A percentile compares a stretch with the other conserved stretches of the same genome.
phyloP scores from a whole-genome alignment of 2,113 vertebrate genomes.

The Eptesicus fuscus region DNA sequence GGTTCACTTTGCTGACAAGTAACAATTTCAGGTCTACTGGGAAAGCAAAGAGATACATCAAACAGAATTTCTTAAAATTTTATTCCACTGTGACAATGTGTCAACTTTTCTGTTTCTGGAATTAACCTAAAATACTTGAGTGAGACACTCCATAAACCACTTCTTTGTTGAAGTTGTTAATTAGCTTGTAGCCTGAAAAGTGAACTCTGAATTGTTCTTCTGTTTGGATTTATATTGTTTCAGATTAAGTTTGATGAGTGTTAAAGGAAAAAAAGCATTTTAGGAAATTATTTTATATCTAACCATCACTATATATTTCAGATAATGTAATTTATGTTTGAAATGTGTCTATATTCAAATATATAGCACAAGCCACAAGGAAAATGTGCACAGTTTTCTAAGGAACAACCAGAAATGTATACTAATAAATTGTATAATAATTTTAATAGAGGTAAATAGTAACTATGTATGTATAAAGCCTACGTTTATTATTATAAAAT shows the following conservation, averaged over 20 bases:
- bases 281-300: slow-evolving; percentile 17
- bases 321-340: background rate
- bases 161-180: slow-evolving; percentile 56
- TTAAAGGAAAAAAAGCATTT: background rate
- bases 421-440: background rate
- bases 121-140: slow-evolving; percentile 47
- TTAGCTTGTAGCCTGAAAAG: slow-evolving; percentile 49
- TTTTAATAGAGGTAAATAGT: slow-evolving; percentile 2
- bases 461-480: background rate
- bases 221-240: slow-evolving; percentile 52
- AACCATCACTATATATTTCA: background rate
- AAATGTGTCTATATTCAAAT: background rate
- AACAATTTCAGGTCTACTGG: slow-evolving; percentile 19
- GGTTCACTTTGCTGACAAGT: slow-evolving; percentile 55
- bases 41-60: slow-evolving; percentile 13
- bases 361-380: background rate
- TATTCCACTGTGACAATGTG: background rate
- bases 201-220: slow-evolving; percentile 50
- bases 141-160: slow-evolving; percentile 32
- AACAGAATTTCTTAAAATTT: slow-evolving; percentile 45
- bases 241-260: slow-evolving; percentile 17
- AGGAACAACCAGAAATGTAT: background rate
- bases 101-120: slow-evolving; percentile 6
- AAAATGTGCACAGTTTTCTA: background rate
- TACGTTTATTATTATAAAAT: slow-evolving; percentile 18